Percentiles rank a stretch among this genome's conserved stretches.
Conservation (phyloP, 2,113 vertebrate genomes). For the Colossoma macropomum region DNA sequence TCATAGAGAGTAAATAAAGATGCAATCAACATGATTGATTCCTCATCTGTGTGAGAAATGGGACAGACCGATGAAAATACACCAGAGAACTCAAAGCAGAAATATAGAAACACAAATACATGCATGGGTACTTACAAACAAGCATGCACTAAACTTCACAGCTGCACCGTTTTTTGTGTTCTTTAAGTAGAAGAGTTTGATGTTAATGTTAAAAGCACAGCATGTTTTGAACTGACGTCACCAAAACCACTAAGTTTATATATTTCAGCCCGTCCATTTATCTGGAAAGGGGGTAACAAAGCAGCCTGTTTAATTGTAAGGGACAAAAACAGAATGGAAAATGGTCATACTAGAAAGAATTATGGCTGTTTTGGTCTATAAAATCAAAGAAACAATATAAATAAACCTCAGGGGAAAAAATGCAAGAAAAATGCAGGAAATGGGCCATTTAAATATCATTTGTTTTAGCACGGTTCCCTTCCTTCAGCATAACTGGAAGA, state of each 20-base stretch:
- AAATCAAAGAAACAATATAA: too few relatives aligned
- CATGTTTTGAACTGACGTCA: too few relatives aligned
- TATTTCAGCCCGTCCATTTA: too few relatives aligned
- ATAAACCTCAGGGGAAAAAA: too few relatives aligned
- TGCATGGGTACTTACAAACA: background rate
- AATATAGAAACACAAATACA: background rate
- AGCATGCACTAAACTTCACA: background rate
- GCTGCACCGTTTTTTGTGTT: background rate
- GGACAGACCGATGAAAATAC: conserved; percentile 68
- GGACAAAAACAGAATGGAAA: too few relatives aligned
- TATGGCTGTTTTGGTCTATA: too few relatives aligned
- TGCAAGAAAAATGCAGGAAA: background rate
- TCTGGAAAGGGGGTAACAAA: too few relatives aligned
- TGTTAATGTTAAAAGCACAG: too few relatives aligned
- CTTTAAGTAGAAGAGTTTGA: background rate
- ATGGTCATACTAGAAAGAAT: too few relatives aligned
- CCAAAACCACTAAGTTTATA: too few relatives aligned
- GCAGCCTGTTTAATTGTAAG: too few relatives aligned
- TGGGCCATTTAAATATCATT: background rate
- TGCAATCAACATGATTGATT: conserved; percentile 80
- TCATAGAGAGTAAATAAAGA: conserved; percentile 80
- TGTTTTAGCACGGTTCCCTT: background rate
- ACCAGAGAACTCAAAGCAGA: conserved; percentile 61
- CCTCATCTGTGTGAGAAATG: conserved; percentile 70
- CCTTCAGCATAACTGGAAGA: background rate